Evolutionary conservation across 2,888 invertebrate species (phyloP).

Genomic region (Aelia acuminata): DNA sequence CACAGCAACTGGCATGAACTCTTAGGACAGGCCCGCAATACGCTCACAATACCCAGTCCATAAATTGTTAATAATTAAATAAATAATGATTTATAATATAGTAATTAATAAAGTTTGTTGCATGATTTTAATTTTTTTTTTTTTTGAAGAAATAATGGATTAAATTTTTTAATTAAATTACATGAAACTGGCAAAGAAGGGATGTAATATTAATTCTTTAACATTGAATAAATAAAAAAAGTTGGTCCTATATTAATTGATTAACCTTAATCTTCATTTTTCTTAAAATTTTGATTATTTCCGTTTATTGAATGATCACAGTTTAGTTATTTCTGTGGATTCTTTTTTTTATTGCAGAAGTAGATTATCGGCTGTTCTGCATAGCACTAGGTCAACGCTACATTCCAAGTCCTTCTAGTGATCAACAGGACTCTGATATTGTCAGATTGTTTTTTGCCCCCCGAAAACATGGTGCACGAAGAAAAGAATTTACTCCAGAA

Average conservation of each 20-base stretch:
- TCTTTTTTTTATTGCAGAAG: slow-evolving; percentile 64
- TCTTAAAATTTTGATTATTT: not conserved
- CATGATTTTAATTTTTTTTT: no score
- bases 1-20: no score
- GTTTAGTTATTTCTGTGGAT: not conserved
- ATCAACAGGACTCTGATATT: slow-evolving; percentile 64
- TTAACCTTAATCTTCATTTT: not conserved
- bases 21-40: no score
- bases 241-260: not conserved
- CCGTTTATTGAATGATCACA: not conserved
- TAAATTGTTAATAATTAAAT: no score
- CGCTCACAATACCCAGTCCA: no score
- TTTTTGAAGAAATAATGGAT: no score
- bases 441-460: slow-evolving; percentile 65
- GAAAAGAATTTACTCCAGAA: slow-evolving; percentile 66
- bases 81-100: no score
- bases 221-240: not conserved
- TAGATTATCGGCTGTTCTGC: slow-evolving; percentile 69
- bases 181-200: slow-evolving; percentile 3
- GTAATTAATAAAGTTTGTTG: no score
- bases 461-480: slow-evolving; percentile 60
- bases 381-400: slow-evolving; percentile 68
- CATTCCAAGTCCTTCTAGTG: slow-evolving; percentile 66
- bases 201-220: not conserved
- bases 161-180: not conserved